Conservation (phyloP, 2,888 invertebrate genomes). For the Pterostichus madidus region DNA sequence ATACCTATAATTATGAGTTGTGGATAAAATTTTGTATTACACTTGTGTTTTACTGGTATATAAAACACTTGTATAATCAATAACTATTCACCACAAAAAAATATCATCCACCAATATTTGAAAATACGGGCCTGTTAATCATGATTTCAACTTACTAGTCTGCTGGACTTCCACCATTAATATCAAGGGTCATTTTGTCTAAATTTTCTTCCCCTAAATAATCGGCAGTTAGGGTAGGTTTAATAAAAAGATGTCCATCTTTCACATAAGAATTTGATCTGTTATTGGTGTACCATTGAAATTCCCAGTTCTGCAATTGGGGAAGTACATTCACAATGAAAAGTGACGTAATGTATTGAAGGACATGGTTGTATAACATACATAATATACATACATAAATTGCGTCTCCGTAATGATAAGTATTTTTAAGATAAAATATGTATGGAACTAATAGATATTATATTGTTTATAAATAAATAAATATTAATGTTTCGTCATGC, state of each 20-base stretch:
- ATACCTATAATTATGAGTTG: too few relatives aligned
- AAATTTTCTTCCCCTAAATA: slow-evolving; percentile 80
- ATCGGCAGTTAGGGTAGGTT: slow-evolving; percentile 81
- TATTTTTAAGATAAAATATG: too few relatives aligned
- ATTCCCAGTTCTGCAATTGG: slow-evolving; percentile 83
- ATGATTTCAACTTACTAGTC: slow-evolving; percentile 78
- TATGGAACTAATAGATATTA: too few relatives aligned
- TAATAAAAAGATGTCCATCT: slow-evolving; percentile 81
- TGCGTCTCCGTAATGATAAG: too few relatives aligned
- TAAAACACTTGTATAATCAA: too few relatives aligned
- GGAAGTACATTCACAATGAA: not conserved
- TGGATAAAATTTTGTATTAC: too few relatives aligned
- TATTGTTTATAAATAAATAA: too few relatives aligned
- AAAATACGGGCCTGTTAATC: not conserved
- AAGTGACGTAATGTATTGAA: not conserved
- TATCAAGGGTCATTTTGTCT: slow-evolving; percentile 78
- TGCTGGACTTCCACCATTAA: slow-evolving; percentile 82
- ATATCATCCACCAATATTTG: not conserved
- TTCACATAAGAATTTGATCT: slow-evolving; percentile 82
- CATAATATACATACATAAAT: not conserved
- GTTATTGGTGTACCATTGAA: slow-evolving; percentile 85
- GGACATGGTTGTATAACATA: not conserved
- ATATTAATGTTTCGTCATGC: too few relatives aligned
- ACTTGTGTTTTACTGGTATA: too few relatives aligned
- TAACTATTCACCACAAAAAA: too few relatives aligned